Evolutionary conservation across 2,113 vertebrate species (phyloP), one percentile per base, ranked within the genome.

Genomic region (Labeo rohita): DNA sequence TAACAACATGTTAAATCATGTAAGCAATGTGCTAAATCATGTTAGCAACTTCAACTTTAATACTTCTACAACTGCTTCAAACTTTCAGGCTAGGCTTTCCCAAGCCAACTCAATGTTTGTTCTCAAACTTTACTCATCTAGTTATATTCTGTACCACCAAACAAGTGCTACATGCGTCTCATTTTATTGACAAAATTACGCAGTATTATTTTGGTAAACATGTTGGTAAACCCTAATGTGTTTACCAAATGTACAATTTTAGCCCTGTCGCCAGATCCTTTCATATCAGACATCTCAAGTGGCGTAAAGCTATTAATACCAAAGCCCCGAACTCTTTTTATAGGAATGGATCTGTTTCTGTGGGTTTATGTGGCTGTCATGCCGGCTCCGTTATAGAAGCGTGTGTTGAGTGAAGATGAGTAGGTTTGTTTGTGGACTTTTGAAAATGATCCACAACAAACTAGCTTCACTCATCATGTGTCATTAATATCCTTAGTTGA

Each of bases 251-350:
- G 87, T 89, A 47, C 92, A 90, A 21, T 89, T 91, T 93, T 93
- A 94, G 92, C 90, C 83, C 85, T 0, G 65, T 83, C 23, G 70
- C 88, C 86, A 8, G 59, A 82, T 92, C 90, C 89, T 89, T 92
- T 90, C 92, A 91, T 93, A 92, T 92, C 93, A 92, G 93, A 91
- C 70, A 10, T 85, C 84, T 88, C 87, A 47, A 85, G 75, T 23
- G 87, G 87, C 85, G 89, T 76, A 68, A 87, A 90, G 90, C 92
- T 95, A 94, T 94, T 94, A 92, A 91, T 94, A 94, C 89, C 50
- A 77, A 91, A 90, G 89, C 83, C 0, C 68, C 16, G 45, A 87
- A 79, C 88, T 91, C 83, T 87, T 89, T 89, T 85, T 74, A 82
- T 77, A 83, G 85, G 82, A 79, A 80, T 86, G 88, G 83, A 87